Evolutionary conservation across 2,113 vertebrate species (phyloP).

Genomic region (Dermatemys mawii): DNA sequence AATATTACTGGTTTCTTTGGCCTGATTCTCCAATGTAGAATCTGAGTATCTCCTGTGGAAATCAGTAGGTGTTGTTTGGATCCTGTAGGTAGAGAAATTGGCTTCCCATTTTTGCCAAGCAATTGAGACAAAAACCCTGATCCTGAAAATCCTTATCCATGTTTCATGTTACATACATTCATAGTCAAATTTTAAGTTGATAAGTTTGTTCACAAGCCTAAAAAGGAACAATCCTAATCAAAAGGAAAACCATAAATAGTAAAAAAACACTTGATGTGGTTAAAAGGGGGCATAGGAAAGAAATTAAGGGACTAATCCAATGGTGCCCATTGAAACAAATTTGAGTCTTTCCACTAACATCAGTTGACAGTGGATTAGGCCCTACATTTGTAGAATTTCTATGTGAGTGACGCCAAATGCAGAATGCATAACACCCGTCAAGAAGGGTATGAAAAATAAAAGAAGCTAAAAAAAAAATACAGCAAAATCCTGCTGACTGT

Average conservation of each 20-base stretch:
- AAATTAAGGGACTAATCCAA: not conserved
- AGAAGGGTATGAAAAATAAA: too few relatives aligned
- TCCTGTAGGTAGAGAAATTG: not conserved
- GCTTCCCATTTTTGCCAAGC: not conserved
- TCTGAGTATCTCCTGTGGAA: not conserved
- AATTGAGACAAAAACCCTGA: not conserved
- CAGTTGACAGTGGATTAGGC: not conserved
- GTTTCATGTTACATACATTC: not conserved
- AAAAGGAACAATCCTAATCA: not conserved
- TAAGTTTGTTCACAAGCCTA: not conserved
- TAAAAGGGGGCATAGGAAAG: not conserved
- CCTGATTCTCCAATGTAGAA: not conserved
- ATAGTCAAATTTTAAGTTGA: not conserved
- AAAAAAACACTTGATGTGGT: not conserved
- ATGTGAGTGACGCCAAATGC: not conserved
- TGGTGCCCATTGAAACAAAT: not conserved
- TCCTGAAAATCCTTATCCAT: fast-evolving
- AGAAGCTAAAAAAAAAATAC: not conserved
- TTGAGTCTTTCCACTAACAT: not conserved
- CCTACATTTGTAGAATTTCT: not conserved
- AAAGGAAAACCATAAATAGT: not conserved
- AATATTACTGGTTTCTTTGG: not conserved
- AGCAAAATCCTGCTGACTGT: constrained; percentile 35
- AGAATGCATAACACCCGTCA: not conserved
- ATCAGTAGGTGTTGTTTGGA: not conserved